Evolutionary conservation across 1,140 invertebrate genomes (phyloP).

Genomic region (Scaptomyza montana): DNA sequence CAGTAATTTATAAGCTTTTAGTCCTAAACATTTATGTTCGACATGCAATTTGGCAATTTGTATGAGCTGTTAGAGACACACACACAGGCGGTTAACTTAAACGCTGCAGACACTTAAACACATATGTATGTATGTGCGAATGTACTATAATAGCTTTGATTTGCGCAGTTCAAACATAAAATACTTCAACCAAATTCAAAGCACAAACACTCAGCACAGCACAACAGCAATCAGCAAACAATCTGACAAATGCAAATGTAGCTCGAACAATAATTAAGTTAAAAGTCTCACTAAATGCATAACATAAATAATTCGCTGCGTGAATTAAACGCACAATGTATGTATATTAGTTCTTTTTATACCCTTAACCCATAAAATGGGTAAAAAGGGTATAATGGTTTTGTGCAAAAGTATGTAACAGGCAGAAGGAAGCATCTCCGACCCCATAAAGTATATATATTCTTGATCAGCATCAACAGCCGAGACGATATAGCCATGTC

Average conservation of each 20-base stretch:
- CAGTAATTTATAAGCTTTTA: conserved; percentile 40
- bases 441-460: too few species aligned
- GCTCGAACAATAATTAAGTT: conserved; percentile 29
- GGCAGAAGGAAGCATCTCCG: too few species aligned
- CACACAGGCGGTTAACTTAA: conserved; percentile 4
- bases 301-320: conserved; percentile 37
- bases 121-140: not conserved
- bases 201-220: conserved; percentile 14
- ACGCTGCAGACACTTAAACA: not conserved
- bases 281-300: conserved; percentile 10
- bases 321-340: too few species aligned
- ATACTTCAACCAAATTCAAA: conserved; percentile 45
- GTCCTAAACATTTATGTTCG: conserved; percentile 14
- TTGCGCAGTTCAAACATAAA: conserved; percentile 57
- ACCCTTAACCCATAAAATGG: too few species aligned
- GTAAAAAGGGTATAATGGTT: too few species aligned
- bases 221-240: conserved; percentile 67
- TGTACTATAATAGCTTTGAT: conserved; percentile 13
- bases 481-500: too few species aligned
- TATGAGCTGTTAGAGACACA: not conserved
- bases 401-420: too few species aligned
- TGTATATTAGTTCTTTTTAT: too few species aligned
- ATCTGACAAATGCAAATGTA: conserved; percentile 71
- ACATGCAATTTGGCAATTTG: conserved; percentile 40
- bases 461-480: too few species aligned